Conservation (phyloP, 2,888 invertebrate species). For the Caenorhabditis parvicauda region DNA sequence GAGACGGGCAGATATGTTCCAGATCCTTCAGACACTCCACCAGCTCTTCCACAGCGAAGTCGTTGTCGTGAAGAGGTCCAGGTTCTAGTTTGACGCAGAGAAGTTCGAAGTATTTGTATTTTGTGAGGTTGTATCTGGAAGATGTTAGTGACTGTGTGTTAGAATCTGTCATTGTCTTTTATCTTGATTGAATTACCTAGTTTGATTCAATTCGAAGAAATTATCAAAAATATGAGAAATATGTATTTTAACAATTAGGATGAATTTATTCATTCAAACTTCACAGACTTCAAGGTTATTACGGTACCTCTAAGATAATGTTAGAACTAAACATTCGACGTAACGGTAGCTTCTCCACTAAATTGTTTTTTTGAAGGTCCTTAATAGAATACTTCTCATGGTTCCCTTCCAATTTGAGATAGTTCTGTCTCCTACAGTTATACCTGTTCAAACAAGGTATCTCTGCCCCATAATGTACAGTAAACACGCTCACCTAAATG, state of each 20-base stretch:
- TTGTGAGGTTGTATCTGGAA: conserved; percentile 82
- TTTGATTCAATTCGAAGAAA: neutral
- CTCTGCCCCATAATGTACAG: too few relatives aligned
- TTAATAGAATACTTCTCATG: too few relatives aligned
- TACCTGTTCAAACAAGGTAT: too few relatives aligned
- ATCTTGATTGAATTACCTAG: too few relatives aligned
- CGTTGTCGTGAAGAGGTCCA: conserved; percentile 72
- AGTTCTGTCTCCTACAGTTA: too few relatives aligned
- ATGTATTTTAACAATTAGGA: neutral
- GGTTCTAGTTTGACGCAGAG: conserved; percentile 88
- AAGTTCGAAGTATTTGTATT: conserved; percentile 89
- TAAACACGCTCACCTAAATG: conserved; percentile 47
- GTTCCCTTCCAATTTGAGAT: too few relatives aligned
- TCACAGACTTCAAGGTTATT: too few relatives aligned
- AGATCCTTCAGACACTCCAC: conserved; percentile 85
- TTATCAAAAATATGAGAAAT: neutral
- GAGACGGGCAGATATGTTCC: conserved; percentile 80
- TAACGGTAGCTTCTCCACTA: too few relatives aligned
- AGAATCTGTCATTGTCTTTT: too few relatives aligned
- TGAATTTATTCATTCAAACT: too few relatives aligned
- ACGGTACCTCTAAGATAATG: neutral
- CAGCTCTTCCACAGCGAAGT: conserved; percentile 88
- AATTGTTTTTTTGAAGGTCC: too few relatives aligned
- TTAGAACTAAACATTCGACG: neutral
- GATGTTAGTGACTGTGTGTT: neutral